Evolutionary conservation across 2,797 vertebrate species (phyloP).

Genomic region (Phataginus tricuspis): DNA sequence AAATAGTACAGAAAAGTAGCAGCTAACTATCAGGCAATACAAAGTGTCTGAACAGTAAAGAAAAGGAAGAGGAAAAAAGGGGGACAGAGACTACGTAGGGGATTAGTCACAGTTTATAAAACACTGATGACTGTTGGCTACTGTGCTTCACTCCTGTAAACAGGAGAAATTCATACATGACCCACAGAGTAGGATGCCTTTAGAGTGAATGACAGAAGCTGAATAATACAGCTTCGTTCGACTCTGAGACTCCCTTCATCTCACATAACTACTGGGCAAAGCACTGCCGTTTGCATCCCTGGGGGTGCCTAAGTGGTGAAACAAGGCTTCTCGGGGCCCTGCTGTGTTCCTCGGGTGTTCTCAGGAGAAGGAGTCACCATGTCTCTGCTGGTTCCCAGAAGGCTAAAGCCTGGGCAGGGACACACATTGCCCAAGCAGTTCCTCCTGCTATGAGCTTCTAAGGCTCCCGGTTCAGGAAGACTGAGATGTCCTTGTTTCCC

Average conservation of each 20-base stretch:
- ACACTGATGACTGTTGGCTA: slow-evolving; percentile 63
- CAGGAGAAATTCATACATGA: slow-evolving; percentile 53
- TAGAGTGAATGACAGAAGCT: slow-evolving; percentile 35
- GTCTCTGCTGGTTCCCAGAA: background rate
- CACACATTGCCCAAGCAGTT: background rate
- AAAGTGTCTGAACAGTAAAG: slow-evolving; percentile 7
- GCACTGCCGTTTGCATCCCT: background rate
- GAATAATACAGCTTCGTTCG: background rate
- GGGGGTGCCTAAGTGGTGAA: slow-evolving; percentile 11
- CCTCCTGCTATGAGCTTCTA: background rate
- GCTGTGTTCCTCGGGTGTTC: slow-evolving; percentile 1
- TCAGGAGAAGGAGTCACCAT: background rate
- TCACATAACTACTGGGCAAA: slow-evolving; percentile 16
- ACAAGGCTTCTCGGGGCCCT: background rate
- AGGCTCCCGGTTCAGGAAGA: background rate
- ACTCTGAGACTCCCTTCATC: slow-evolving; percentile 21
- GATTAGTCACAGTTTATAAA: slow-evolving; percentile 69
- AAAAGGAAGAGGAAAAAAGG: background rate
- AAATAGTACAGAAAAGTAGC: slow-evolving; percentile 4
- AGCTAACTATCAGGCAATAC: slow-evolving; percentile 35
- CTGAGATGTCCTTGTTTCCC: background rate
- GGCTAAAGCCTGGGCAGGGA: background rate
- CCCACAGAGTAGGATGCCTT: slow-evolving; percentile 13
- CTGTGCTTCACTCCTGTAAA: slow-evolving; percentile 56
- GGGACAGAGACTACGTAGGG: background rate